Base-by-base conservation (phyloP, 2,888 invertebrate species). In the Lasioglossum leucozonium region DNA sequence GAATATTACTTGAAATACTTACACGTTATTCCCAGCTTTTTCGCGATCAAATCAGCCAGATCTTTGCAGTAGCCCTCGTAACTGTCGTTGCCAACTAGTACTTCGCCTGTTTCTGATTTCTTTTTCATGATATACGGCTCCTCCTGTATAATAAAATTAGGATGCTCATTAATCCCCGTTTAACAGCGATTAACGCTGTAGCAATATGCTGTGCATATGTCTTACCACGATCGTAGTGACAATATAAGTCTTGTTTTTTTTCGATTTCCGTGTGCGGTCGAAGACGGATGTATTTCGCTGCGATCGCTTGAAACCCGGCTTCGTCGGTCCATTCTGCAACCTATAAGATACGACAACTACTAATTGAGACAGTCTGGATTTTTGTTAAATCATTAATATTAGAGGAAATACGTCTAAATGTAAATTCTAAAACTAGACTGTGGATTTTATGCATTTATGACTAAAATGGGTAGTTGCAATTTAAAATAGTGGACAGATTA, bases 11-110 rank as follows among this genome's bases (percentile, higher is more conserved):
- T 13, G 13, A 10, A 37, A 78, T 55, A 96, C 97, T 96, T 96
- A 98, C 98, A 99, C 94, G 97, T 97, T 89, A 98, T 98, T 81
- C 97, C 97, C 85, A 98, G 96, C 93, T 96, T 97, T 91, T 97
- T 97, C 0, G 98, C 96, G 85, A 99, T 97, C 86, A 98, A 96
- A 92, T 98, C 97, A 4, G 98, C 97, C 62, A 99, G 96, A 94
- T 99, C 99, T 93, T 99, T 98, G 95, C 98, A 98, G 94, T 98
- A 99, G 76, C 99, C 99, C 93, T 98, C 97, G 93, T 97, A 98
- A 71, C 97, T 96, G 87, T 98, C 98, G 93, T 98, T 98, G 78
- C 97, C 98, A 69, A 95, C 95, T 65, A 97, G 94, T 77, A 96
- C 96, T 92, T 97, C 96, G 30, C 96, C 97, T 13, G 96, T 96